Evolutionary conservation across 2,888 invertebrate genomes (phyloP).

Genomic region (Parnassius orleans): DNA sequence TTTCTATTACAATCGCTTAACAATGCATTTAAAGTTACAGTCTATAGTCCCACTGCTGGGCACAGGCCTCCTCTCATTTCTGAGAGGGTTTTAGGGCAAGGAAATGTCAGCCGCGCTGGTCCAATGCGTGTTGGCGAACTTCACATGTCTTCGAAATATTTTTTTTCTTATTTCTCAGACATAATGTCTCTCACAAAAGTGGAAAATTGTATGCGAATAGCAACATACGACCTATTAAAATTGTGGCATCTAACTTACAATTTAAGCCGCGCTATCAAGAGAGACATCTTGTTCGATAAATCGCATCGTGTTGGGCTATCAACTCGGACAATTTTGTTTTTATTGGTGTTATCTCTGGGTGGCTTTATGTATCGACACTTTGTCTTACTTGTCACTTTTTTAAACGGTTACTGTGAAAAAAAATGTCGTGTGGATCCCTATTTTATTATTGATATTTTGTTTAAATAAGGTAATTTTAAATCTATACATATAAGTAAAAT

Average conservation of each 20-base stretch:
- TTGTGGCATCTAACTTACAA: constrained; percentile 37
- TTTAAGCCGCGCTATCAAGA: constrained; percentile 62
- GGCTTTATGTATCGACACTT: constrained; percentile 64
- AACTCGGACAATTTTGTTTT: constrained; percentile 56
- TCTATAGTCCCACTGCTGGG: too few relatives aligned
- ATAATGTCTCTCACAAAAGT: too few relatives aligned
- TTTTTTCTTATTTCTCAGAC: too few relatives aligned
- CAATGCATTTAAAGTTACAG: too few relatives aligned
- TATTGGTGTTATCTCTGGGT: constrained; percentile 49
- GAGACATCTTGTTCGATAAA: constrained; percentile 55
- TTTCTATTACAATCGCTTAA: too few relatives aligned
- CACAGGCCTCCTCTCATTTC: too few relatives aligned
- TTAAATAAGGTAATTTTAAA: too few relatives aligned
- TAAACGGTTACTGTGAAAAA: neutral
- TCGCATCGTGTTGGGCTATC: constrained; percentile 13
- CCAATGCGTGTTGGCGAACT: too few relatives aligned
- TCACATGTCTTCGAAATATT: too few relatives aligned
- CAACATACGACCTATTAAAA: constrained; percentile 26
- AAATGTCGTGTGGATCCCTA: neutral
- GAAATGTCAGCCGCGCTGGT: too few relatives aligned
- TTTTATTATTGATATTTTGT: neutral
- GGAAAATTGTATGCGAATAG: neutral
- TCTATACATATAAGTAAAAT: too few relatives aligned
- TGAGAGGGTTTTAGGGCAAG: too few relatives aligned
- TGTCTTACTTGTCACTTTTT: constrained; percentile 15